These are phyloP conservation scores for Osmerus eperlanus DNA, from an alignment of 2,113 vertebrate genomes.

Conservation along the genomic window DNA sequence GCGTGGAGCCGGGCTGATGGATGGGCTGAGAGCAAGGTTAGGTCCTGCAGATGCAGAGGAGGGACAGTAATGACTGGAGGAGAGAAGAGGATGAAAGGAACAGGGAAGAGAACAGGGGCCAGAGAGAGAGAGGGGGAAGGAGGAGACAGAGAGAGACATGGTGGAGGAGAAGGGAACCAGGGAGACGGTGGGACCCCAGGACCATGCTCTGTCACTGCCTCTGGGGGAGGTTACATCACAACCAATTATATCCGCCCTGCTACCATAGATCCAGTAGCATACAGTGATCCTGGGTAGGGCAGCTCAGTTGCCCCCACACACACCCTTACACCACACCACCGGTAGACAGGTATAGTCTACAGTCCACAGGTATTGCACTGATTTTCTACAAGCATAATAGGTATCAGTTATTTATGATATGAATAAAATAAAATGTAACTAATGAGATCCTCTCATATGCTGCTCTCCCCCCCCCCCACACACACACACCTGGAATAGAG, in stretches of 20 bases:
- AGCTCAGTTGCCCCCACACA: constrained; percentile 22
- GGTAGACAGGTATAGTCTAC: too few relatives aligned
- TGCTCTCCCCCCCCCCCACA: too few relatives aligned
- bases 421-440: too few relatives aligned
- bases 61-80: constrained; percentile 58
- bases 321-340: not conserved
- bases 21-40: constrained; percentile 29
- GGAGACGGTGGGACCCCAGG: constrained; percentile 40
- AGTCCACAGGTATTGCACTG: not conserved
- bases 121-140: constrained; percentile 53
- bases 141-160: constrained; percentile 22
- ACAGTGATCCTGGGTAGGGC: constrained; percentile 31
- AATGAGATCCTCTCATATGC: too few relatives aligned
- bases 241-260: constrained; percentile 51
- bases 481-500: too few relatives aligned
- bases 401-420: too few relatives aligned
- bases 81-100: constrained; percentile 54
- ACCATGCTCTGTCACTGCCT: constrained; percentile 53
- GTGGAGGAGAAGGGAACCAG: constrained; percentile 28
- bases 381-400: not conserved
- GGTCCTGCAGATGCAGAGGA: constrained; percentile 39
- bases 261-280: constrained; percentile 24
- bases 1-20: constrained; percentile 21
- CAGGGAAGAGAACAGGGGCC: constrained; percentile 35
- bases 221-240: constrained; percentile 63